Base-by-base conservation (phyloP, 2,113 vertebrate species). In the Trichomycterus rosablanca region DNA sequence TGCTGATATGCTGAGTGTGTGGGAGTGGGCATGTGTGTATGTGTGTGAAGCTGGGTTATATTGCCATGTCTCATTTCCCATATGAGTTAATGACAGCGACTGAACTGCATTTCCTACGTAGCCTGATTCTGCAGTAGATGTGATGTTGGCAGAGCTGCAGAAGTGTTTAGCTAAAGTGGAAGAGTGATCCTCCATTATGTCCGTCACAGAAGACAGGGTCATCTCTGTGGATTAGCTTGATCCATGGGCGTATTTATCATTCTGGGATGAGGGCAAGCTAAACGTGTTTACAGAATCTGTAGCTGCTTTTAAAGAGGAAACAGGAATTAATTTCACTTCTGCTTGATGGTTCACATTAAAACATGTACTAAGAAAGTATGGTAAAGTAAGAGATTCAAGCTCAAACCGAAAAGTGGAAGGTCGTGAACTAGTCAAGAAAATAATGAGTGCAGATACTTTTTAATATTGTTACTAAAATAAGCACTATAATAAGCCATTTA, bases 341-440 rank as follows among this genome's bases (percentile, higher is more conserved):
- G 71, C 72, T 76, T 84, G 83, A 82, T 82, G 84, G 79, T 75
- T 71, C 64, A 73, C 78, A 83, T 85, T 83, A 81, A 83, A 83
- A 79, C 59, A 46, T n/a, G n/a, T n/a, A n/a, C n/a, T n/a, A n/a
- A n/a, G n/a, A n/a, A n/a, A n/a, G n/a, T n/a, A n/a, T n/a, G n/a
- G n/a, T n/a, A n/a, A n/a, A n/a, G n/a, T n/a, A n/a, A n/a, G n/a
- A n/a, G n/a, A n/a, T n/a, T n/a, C n/a, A n/a, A n/a, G n/a, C n/a
- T n/a, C n/a, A n/a, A n/a, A n/a, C n/a, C n/a, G n/a, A n/a, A n/a
- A n/a, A n/a, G n/a, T n/a, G n/a, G n/a, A n/a, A n/a, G n/a, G n/a
- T n/a, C n/a, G n/a, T n/a, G n/a, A n/a, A n/a, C n/a, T n/a, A n/a
- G n/a, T n/a, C n/a, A n/a, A n/a, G n/a, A n/a, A n/a, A n/a, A n/a